A percentile compares a stretch with the other conserved stretches of the same genome.
These are phyloP conservation scores for Myiotriccus ornatus DNA, from an alignment of 2,797 vertebrate species.

Conservation along the genomic window DNA sequence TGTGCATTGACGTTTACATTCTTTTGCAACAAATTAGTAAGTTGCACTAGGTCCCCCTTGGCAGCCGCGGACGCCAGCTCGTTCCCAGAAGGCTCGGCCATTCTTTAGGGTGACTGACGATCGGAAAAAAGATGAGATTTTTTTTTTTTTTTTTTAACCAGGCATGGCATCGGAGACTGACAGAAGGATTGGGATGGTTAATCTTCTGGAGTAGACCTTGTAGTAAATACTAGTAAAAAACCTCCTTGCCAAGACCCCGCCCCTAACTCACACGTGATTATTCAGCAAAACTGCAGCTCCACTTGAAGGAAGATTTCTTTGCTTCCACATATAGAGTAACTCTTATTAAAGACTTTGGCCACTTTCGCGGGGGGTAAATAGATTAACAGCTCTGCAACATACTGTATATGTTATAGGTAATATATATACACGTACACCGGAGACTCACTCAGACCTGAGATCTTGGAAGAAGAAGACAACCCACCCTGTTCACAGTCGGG, in stretches of 20 bases:
- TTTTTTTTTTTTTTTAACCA: constrained; percentile 71
- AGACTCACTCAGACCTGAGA: constrained; percentile 54
- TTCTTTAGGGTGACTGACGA: constrained; percentile 81
- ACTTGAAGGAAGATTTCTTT: constrained; percentile 76
- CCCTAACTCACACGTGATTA: constrained; percentile 84
- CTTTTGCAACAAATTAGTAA: constrained; percentile 81
- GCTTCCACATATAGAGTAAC: constrained; percentile 61
- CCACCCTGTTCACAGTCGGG: constrained; percentile 71
- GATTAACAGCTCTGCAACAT: not conserved
- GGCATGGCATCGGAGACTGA: constrained; percentile 82
- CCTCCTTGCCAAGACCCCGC: constrained; percentile 80
- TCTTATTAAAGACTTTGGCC: constrained; percentile 47
- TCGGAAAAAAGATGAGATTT: constrained; percentile 75
- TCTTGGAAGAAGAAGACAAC: constrained; percentile 61
- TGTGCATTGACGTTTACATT: constrained; percentile 87
- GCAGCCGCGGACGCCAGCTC: constrained; percentile 88
- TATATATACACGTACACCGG: constrained; percentile 44
- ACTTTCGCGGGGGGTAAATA: not conserved
- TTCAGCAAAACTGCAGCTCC: constrained; percentile 74
- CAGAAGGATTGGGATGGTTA: constrained; percentile 82
- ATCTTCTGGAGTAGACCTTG: constrained; percentile 82
- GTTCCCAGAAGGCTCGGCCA: constrained; percentile 83
- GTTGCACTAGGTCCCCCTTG: constrained; percentile 81
- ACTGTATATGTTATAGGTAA: constrained; percentile 17
- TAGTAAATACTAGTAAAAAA: constrained; percentile 86